Evolutionary conservation across 2,113 vertebrate genomes (phyloP).

Genomic region (Gallinago media): DNA sequence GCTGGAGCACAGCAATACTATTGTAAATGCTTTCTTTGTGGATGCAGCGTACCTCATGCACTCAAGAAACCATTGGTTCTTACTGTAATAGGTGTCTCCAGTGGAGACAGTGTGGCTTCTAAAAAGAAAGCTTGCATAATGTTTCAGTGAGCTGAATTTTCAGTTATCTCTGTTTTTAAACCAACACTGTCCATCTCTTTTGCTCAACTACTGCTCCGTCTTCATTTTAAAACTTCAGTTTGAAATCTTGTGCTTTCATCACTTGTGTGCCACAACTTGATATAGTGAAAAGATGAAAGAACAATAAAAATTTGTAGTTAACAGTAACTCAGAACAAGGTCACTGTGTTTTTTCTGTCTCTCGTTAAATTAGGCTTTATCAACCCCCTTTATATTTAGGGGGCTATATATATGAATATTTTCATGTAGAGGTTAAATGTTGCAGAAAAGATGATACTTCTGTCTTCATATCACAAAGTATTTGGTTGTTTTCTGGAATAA

Average conservation of each 20-base stretch:
- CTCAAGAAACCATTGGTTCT: not conserved
- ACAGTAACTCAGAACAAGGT: slow-evolving; percentile 1
- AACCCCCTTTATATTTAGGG: not conserved
- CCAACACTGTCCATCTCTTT: not conserved
- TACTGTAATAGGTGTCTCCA: not conserved
- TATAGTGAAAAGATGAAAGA: slow-evolving; percentile 21
- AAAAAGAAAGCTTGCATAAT: not conserved
- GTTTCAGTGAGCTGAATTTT: not conserved
- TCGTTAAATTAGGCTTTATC: slow-evolving; percentile 22
- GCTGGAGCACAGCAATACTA: not conserved
- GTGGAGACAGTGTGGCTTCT: not conserved
- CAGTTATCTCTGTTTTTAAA: not conserved
- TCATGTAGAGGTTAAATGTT: not conserved
- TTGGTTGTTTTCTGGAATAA: not conserved
- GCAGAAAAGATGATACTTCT: not conserved
- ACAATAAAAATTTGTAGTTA: not conserved
- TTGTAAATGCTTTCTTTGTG: not conserved
- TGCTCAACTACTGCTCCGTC: not conserved
- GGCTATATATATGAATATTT: not conserved
- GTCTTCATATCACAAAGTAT: not conserved
- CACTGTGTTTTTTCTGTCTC: not conserved
- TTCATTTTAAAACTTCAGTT: not conserved
- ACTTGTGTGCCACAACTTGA: not conserved
- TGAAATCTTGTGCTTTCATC: slow-evolving; percentile 15
- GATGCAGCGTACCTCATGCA: accelerated